phyloP scores from a whole-genome alignment of 2,113 vertebrate genomes.

The Urocitellus parryii region DNA sequence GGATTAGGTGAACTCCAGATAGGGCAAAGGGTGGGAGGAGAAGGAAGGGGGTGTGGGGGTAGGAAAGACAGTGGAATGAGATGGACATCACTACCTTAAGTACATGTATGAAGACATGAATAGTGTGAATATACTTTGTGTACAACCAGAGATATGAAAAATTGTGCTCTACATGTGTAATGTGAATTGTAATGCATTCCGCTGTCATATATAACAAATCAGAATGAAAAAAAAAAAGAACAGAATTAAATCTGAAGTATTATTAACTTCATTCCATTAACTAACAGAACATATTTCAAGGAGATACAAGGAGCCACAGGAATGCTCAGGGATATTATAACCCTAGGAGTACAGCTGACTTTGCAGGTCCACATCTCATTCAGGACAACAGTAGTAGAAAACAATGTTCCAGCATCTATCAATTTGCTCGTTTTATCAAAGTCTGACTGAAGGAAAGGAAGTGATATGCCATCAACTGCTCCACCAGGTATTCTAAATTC shows the following conservation, averaged over 20 bases:
- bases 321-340: neutral
- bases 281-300: neutral
- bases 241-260: neutral
- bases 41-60: too few relatives aligned
- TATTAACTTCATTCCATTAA: neutral
- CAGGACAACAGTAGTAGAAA: neutral
- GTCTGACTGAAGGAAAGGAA: neutral
- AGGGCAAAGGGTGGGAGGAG: too few relatives aligned
- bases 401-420: neutral
- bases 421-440: neutral
- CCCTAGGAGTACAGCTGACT: neutral
- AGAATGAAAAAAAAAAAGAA: neutral
- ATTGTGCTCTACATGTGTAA: too few relatives aligned
- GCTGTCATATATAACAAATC: too few relatives aligned
- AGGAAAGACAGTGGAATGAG: too few relatives aligned
- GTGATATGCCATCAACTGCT: neutral
- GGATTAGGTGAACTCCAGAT: too few relatives aligned
- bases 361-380: neutral
- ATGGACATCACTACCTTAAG: too few relatives aligned
- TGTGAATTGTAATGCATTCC: too few relatives aligned
- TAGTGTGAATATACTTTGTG: too few relatives aligned
- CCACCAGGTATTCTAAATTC: neutral
- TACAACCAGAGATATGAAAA: too few relatives aligned
- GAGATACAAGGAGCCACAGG: neutral
- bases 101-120: too few relatives aligned